Conservation (phyloP, 2,113 vertebrate genomes). For the Myotis davidii region DNA sequence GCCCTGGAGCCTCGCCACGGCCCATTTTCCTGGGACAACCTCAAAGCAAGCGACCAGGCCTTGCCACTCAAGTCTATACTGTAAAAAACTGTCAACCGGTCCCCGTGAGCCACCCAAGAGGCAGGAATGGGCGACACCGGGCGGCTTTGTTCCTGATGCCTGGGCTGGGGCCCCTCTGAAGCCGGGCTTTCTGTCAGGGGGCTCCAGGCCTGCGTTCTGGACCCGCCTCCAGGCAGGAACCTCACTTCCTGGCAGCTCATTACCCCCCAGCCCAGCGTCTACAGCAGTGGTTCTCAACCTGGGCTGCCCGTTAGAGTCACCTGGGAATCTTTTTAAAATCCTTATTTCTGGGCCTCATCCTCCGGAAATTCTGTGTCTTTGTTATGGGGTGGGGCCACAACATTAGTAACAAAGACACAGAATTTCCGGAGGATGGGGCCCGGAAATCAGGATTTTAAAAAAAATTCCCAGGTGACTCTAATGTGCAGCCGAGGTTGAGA, state of each 20-base stretch:
- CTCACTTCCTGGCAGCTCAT: neutral
- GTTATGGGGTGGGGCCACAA: too few species aligned
- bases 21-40: neutral
- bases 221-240: neutral
- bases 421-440: too few species aligned
- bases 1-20: neutral
- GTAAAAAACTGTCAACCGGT: too few species aligned
- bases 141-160: neutral
- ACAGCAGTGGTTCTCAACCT: too few species aligned
- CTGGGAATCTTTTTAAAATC: too few species aligned
- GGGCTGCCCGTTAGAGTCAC: too few species aligned
- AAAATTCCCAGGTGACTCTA: too few species aligned
- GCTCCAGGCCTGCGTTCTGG: neutral
- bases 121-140: neutral
- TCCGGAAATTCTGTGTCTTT: too few species aligned
- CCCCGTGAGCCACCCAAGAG: fast-evolving
- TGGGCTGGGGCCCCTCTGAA: neutral
- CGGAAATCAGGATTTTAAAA: too few species aligned
- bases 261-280: neutral
- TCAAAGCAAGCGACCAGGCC: neutral
- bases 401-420: too few species aligned
- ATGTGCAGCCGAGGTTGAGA: too few species aligned
- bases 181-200: neutral
- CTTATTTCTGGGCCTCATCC: too few species aligned
- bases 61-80: neutral